A percentile compares a stretch with the other conserved stretches of the same genome.
Evolutionary conservation across 1,140 invertebrate genomes (phyloP).

Genomic region (Conopomorpha cramerella): DNA sequence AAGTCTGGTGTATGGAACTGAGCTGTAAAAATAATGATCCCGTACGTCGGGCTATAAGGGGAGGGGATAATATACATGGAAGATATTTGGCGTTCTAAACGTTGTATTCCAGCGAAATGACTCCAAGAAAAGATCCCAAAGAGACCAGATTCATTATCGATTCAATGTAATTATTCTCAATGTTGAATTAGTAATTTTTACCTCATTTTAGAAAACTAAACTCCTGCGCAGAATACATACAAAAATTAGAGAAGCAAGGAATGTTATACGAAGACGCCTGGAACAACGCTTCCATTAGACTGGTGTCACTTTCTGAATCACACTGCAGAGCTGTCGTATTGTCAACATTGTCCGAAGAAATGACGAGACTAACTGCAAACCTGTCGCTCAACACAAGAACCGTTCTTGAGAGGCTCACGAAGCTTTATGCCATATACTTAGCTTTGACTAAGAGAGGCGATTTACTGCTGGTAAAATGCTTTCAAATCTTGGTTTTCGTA

Average conservation of each 20-base stretch:
- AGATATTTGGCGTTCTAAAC: no score
- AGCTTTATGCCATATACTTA: slow-evolving; percentile 36
- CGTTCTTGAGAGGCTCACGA: slow-evolving; percentile 23
- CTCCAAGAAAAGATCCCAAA: no score
- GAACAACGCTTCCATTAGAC: slow-evolving; percentile 80
- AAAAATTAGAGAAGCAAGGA: slow-evolving; percentile 64
- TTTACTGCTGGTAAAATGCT: slow-evolving; percentile 23
- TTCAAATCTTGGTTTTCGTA: no score
- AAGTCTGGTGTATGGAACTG: no score
- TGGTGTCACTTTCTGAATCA: slow-evolving; percentile 73
- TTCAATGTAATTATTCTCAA: no score
- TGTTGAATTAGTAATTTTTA: no score
- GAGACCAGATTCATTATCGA: no score
- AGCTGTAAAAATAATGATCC: no score
- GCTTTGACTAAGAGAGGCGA: slow-evolving; percentile 30
- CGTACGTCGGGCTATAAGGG: no score
- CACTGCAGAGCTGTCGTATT: slow-evolving; percentile 32
- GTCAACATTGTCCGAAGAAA: slow-evolving; percentile 24
- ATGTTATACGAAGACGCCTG: slow-evolving; percentile 75
- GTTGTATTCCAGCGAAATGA: no score
- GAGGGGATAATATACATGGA: no score
- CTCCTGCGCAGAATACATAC: slow-evolving; percentile 62
- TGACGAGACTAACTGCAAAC: slow-evolving; percentile 6
- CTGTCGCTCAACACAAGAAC: slow-evolving; percentile 13
- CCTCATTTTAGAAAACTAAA: slow-evolving; percentile 32